Base-by-base conservation (phyloP, 2,888 invertebrate genomes). In the Therioaphis trifolii region DNA sequence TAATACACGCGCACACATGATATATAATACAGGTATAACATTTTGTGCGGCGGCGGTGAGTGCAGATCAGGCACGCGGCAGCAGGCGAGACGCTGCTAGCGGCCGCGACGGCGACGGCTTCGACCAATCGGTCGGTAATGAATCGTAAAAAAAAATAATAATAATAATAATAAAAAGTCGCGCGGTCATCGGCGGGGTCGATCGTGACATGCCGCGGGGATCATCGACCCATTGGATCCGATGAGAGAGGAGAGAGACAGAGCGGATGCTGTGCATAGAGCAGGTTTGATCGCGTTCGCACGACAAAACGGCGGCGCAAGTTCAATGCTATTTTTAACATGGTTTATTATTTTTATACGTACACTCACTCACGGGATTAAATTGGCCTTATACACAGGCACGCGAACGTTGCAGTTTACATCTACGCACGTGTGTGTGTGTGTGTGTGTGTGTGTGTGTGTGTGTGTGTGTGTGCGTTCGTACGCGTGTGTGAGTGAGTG, bases 181-280 rank as follows among this genome's bases (percentile, higher is more conserved):
- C 71, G 80, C 71, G 80, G 80, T 72, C 80, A 80, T 80, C 71
- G 71, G 46, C 71, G 71, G 80, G 69, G 79, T 79, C 79, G 69
- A 79, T 79, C 79, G 79, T 79, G 79, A 80, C 80, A 61, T 71
- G 80, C 80, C 69, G 27, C 71, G 80, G 49, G 80, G 80, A 80
- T 80, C 80, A 80, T 80, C 80, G 80, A 80, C 80, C 80, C 80
- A 72, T 35, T 35, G 77, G 63, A 52, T 35, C 27, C 66, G 52
- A 4, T 43, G 35, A 9, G 72, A 74, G 35, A 18, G 4, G 40
- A 68, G 40, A 21, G 58, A 27, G 21, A 68, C 68, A 29, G 40
- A 76, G 75, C 66, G 63, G 46, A 27, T 46, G 35, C 27, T n/a
- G 43, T 29, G 24, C 14, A 58, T n/a, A 18, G 58, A 75, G 21